phyloP scores from a whole-genome alignment of 2,113 vertebrate species.

The Shinisaurus crocodilurus region DNA sequence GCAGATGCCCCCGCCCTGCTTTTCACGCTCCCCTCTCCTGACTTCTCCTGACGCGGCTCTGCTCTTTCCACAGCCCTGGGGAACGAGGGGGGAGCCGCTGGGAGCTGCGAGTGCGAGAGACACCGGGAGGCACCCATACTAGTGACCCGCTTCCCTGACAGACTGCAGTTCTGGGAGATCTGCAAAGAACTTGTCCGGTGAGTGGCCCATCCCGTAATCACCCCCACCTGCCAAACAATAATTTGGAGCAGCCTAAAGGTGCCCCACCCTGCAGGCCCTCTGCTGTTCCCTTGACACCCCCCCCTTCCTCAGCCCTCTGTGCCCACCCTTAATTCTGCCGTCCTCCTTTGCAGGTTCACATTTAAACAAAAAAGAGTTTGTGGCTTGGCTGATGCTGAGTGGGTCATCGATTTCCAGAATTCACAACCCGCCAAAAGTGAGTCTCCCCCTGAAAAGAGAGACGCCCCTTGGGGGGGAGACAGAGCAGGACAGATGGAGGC shows the following conservation, averaged over 20 bases:
- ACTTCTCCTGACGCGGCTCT: not conserved
- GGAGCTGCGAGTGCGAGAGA: not conserved
- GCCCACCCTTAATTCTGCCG: not conserved
- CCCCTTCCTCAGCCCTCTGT: no score
- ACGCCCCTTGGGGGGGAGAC: no score
- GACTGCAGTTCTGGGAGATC: not conserved
- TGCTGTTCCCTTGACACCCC: not conserved
- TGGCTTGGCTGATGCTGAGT: accelerated
- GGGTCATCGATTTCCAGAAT: not conserved
- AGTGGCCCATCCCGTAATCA: not conserved
- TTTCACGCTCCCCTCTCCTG: not conserved
- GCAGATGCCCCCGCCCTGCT: not conserved
- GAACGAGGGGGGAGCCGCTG: not conserved
- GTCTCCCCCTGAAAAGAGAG: not conserved
- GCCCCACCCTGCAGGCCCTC: not conserved
- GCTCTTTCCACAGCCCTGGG: not conserved
- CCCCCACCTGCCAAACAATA: no score
- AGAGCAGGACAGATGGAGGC: accelerated
- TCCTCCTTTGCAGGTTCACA: not conserved
- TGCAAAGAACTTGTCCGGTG: not conserved
- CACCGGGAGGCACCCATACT: accelerated
- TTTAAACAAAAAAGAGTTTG: not conserved
- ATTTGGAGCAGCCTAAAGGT: no score
- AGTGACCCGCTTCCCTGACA: accelerated
- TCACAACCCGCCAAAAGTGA: not conserved